Evolutionary conservation across 2,888 invertebrate genomes (phyloP).

Genomic region (Pristionchus exspectatus): DNA sequence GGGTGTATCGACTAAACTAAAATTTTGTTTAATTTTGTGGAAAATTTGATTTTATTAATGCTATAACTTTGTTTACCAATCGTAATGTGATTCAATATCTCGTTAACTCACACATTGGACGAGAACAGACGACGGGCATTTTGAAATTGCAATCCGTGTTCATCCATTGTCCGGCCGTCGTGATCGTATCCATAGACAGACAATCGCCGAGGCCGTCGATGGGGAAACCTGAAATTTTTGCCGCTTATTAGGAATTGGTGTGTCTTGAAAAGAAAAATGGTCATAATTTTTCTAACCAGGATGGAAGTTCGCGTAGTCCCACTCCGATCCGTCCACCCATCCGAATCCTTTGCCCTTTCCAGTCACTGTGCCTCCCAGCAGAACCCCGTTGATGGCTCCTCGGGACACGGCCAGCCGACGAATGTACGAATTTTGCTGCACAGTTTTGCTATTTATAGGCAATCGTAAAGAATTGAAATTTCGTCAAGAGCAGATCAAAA

Average conservation of each 20-base stretch:
- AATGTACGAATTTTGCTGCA: constrained; percentile 24
- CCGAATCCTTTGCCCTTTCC: background rate
- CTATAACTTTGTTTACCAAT: too few species aligned
- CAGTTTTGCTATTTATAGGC: too few species aligned
- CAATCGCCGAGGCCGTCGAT: background rate
- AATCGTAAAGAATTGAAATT: background rate
- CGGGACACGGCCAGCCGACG: constrained; percentile 20
- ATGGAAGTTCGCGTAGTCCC: constrained; percentile 23
- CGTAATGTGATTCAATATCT: too few species aligned
- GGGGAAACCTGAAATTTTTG: background rate
- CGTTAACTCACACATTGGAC: background rate
- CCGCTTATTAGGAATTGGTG: background rate
- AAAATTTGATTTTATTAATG: too few species aligned
- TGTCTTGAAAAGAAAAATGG: background rate
- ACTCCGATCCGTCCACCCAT: constrained; percentile 21
- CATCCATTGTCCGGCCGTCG: background rate
- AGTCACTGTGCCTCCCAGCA: background rate
- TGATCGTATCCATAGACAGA: background rate
- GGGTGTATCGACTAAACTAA: background rate
- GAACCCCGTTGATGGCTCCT: background rate
- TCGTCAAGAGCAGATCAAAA: background rate
- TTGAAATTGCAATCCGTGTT: background rate
- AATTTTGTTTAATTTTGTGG: too few species aligned
- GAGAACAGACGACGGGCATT: background rate
- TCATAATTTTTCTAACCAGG: background rate